A percentile compares a stretch with the other conserved stretches of the same genome.
Conservation (phyloP, 2,113 vertebrate genomes). For the Rhinolophus sinicus region DNA sequence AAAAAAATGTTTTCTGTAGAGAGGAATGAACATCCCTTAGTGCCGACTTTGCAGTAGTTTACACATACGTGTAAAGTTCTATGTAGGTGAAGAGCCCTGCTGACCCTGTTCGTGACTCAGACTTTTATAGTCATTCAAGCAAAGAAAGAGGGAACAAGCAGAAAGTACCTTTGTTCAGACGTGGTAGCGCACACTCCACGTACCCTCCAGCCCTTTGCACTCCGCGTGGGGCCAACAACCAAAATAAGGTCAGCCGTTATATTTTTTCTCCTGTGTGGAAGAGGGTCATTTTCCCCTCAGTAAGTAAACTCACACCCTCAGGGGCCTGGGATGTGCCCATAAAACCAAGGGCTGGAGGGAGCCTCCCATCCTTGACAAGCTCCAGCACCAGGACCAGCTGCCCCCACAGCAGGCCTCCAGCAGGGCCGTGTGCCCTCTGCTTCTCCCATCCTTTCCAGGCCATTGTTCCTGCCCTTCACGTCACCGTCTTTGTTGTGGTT, state of each 20-base stretch:
- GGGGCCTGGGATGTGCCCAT: not conserved
- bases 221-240: conserved; percentile 77
- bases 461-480: not conserved
- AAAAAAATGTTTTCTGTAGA: too few relatives aligned
- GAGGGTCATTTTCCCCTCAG: not conserved
- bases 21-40: not conserved
- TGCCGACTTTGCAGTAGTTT: conserved; percentile 60
- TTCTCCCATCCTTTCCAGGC: not conserved
- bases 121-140: conserved; percentile 53
- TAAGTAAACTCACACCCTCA: not conserved
- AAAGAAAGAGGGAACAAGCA: conserved; percentile 40
- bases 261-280: conserved; percentile 80
- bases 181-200: conserved; percentile 74
- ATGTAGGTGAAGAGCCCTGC: not conserved
- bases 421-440: not conserved
- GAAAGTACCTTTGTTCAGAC: conserved; percentile 65
- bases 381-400: not conserved
- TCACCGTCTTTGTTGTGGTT: not conserved
- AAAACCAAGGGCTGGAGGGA: not conserved
- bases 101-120: conserved; percentile 66
- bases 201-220: conserved; percentile 77
- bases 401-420: too few relatives aligned
- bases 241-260: conserved; percentile 81
- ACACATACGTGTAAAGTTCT: not conserved
- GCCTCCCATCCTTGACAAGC: not conserved